Percentiles rank a stretch among this genome's conserved stretches.
These are phyloP conservation scores for Cotesia vestalis DNA, from an alignment of 1,140 invertebrate species.

Conservation along the genomic window DNA sequence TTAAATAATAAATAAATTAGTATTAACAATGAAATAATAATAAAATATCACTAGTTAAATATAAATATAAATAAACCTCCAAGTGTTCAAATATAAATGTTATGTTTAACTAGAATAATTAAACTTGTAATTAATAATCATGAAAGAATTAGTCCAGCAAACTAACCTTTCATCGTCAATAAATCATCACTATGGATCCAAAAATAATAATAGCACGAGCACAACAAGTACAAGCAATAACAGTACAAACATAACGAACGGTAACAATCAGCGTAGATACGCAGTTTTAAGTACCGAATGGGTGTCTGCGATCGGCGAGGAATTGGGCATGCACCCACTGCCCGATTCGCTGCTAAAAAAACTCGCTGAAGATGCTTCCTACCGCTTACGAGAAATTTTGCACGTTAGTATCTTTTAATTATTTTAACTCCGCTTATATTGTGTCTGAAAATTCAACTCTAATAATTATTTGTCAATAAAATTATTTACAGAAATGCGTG, in stretches of 20 bases:
- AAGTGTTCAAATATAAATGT: too few relatives aligned
- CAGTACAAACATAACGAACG: constrained; percentile 52
- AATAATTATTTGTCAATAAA: background rate
- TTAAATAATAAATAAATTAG: too few relatives aligned
- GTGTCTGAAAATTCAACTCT: background rate
- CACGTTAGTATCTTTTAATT: constrained; percentile 47
- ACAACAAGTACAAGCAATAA: constrained; percentile 52
- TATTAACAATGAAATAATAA: too few relatives aligned
- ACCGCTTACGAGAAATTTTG: constrained; percentile 61
- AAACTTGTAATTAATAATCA: too few relatives aligned
- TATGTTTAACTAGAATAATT: too few relatives aligned
- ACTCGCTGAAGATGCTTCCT: constrained; percentile 63
- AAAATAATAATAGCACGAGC: constrained; percentile 51
- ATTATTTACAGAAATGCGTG: constrained; percentile 57
- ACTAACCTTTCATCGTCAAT: too few relatives aligned
- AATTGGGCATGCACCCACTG: constrained; percentile 60
- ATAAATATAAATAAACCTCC: too few relatives aligned
- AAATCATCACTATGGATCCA: too few relatives aligned
- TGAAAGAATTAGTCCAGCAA: too few relatives aligned
- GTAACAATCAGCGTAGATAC: constrained; percentile 56
- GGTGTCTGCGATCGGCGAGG: constrained; percentile 62
- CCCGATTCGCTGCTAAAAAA: constrained; percentile 56
- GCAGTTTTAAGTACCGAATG: constrained; percentile 62
- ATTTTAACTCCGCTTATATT: constrained; percentile 1
- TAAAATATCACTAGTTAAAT: too few relatives aligned